Evolutionary conservation across 1,140 invertebrate species (phyloP).

Genomic region (Chironomus striatipennis): DNA sequence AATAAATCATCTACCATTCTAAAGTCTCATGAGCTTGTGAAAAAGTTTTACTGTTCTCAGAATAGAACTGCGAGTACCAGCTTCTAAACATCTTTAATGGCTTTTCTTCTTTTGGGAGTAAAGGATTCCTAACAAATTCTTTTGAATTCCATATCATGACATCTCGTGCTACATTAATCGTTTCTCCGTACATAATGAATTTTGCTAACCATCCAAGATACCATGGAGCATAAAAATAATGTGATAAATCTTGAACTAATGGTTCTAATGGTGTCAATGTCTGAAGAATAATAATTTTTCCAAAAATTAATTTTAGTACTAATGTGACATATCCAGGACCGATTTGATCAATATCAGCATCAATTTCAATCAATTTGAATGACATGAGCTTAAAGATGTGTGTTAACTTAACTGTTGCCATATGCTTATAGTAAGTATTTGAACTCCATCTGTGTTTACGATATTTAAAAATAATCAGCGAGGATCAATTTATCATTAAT

Average conservation of each 20-base stretch:
- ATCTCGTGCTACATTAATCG: conserved; percentile 76
- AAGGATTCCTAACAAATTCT: conserved; percentile 58
- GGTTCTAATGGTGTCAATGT: conserved; percentile 73
- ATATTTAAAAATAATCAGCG: no score
- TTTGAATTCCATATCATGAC: conserved; percentile 86
- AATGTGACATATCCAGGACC: conserved; percentile 74
- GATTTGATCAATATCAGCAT: conserved; percentile 46
- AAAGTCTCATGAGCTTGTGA: conserved; percentile 34
- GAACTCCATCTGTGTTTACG: neutral
- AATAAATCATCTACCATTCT: conserved; percentile 27
- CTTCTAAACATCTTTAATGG: conserved; percentile 60
- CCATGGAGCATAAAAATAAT: conserved; percentile 58
- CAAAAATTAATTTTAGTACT: conserved; percentile 51
- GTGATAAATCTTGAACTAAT: conserved; percentile 65
- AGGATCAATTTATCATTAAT: neutral
- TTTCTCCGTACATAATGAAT: conserved; percentile 60
- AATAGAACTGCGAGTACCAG: conserved; percentile 86
- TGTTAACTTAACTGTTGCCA: conserved; percentile 31
- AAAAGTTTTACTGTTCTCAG: conserved; percentile 59
- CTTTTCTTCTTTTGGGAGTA: conserved; percentile 66
- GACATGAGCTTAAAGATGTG: conserved; percentile 31
- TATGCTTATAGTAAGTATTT: conserved; percentile 29
- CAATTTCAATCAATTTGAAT: conserved; percentile 30
- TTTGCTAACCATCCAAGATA: conserved; percentile 55
- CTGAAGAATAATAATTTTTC: conserved; percentile 62